These are phyloP conservation scores for Hofmannophila pseudospretella DNA, from an alignment of 2,888 invertebrate genomes.

Conservation along the genomic window DNA sequence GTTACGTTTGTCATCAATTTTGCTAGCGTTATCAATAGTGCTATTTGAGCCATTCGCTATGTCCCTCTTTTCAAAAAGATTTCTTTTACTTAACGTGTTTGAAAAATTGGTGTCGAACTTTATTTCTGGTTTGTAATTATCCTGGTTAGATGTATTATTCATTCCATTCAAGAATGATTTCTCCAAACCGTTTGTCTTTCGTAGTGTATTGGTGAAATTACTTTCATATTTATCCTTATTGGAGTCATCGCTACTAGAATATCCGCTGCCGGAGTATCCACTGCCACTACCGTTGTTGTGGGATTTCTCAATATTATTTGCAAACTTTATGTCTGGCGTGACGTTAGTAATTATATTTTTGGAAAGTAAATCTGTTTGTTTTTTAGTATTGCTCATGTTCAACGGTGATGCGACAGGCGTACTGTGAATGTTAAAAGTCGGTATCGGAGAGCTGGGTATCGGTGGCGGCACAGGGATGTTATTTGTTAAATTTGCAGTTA, in stretches of 20 bases:
- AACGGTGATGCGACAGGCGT: slow-evolving; percentile 33
- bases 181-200: slow-evolving; percentile 41
- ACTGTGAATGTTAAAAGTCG: slow-evolving; percentile 48
- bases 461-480: slow-evolving; percentile 55
- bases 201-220: slow-evolving; percentile 40
- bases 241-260: slow-evolving; percentile 46
- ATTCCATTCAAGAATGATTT: slow-evolving; percentile 48
- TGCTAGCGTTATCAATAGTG: slow-evolving; percentile 22
- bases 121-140: slow-evolving; percentile 36
- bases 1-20: slow-evolving; percentile 31
- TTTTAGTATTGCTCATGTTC: slow-evolving; percentile 26
- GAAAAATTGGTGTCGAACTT: slow-evolving; percentile 47
- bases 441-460: slow-evolving; percentile 59
- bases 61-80: slow-evolving; percentile 55
- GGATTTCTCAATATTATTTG: slow-evolving; percentile 36
- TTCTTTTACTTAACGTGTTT: slow-evolving; percentile 59
- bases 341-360: slow-evolving; percentile 34
- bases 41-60: slow-evolving; percentile 26
- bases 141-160: slow-evolving; percentile 32
- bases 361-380: slow-evolving; percentile 31
- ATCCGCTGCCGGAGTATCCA: slow-evolving; percentile 44
- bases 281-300: too few relatives aligned
- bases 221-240: slow-evolving; percentile 49
- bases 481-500: slow-evolving; percentile 22
- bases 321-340: slow-evolving; percentile 22